Conservation (phyloP, 2,797 vertebrate species). For the Macropodus opercularis region DNA sequence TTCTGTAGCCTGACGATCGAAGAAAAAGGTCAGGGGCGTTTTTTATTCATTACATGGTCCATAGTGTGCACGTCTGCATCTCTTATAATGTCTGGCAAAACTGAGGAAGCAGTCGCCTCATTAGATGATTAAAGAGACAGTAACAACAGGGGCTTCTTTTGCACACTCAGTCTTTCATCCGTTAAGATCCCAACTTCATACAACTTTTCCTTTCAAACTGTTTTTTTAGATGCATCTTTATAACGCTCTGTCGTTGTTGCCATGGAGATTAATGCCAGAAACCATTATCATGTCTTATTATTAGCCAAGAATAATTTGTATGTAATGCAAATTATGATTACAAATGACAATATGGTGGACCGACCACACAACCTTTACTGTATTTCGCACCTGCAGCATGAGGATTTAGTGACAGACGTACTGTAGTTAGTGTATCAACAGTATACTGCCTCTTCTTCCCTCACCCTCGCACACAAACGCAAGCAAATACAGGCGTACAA, state of each 20-base stretch:
- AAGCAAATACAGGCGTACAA: neutral
- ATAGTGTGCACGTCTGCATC: constrained; percentile 5
- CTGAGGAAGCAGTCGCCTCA: constrained; percentile 11
- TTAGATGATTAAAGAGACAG: neutral
- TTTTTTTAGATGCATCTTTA: neutral
- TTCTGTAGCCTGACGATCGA: constrained; percentile 5
- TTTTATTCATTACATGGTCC: constrained; percentile 31
- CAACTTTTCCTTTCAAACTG: neutral
- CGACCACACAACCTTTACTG: constrained; percentile 3
- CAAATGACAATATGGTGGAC: neutral
- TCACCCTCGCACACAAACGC: constrained; percentile 1
- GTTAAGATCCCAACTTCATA: neutral
- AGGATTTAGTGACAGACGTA: constrained; percentile 6
- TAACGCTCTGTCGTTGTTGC: neutral
- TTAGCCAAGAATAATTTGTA: neutral
- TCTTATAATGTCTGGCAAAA: neutral
- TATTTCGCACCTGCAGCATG: neutral
- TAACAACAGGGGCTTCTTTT: neutral
- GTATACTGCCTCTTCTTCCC: constrained; percentile 2
- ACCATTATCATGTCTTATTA: neutral
- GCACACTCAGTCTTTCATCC: neutral
- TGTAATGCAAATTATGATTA: neutral
- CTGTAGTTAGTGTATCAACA: too few relatives aligned
- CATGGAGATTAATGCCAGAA: neutral
- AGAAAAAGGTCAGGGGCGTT: constrained; percentile 19